These are phyloP conservation scores for Tetrax tetrax DNA, from an alignment of 2,113 vertebrate genomes.

Conservation along the genomic window DNA sequence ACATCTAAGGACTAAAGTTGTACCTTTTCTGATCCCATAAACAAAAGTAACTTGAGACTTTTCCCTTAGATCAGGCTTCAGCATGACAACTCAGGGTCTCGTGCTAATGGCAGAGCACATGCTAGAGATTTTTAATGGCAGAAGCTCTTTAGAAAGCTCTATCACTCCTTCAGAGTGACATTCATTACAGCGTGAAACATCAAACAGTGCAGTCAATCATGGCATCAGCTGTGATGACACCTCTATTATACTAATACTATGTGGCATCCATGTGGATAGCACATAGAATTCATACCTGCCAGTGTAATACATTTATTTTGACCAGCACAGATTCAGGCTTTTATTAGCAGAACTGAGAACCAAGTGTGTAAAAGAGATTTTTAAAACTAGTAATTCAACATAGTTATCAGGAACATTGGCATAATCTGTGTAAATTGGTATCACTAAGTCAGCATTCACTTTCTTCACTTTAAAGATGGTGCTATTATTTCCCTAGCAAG, in stretches of 20 bases:
- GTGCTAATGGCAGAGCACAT: neutral
- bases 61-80: neutral
- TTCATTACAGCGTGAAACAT: neutral
- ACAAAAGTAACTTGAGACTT: neutral
- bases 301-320: neutral
- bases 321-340: neutral
- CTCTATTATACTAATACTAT: neutral
- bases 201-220: neutral
- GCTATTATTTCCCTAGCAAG: neutral
- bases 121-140: neutral
- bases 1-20: neutral
- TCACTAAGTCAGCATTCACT: neutral
- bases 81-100: neutral
- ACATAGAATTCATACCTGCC: neutral
- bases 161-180: neutral
- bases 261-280: neutral
- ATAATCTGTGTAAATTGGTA: neutral
- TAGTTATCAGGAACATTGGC: neutral
- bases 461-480: neutral
- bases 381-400: neutral
- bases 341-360: neutral
- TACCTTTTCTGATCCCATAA: neutral
- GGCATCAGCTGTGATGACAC: neutral
- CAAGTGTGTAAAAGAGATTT: neutral
- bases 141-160: neutral